phyloP scores from a whole-genome alignment of 2,888 invertebrate genomes.

The Unio pictorum region DNA sequence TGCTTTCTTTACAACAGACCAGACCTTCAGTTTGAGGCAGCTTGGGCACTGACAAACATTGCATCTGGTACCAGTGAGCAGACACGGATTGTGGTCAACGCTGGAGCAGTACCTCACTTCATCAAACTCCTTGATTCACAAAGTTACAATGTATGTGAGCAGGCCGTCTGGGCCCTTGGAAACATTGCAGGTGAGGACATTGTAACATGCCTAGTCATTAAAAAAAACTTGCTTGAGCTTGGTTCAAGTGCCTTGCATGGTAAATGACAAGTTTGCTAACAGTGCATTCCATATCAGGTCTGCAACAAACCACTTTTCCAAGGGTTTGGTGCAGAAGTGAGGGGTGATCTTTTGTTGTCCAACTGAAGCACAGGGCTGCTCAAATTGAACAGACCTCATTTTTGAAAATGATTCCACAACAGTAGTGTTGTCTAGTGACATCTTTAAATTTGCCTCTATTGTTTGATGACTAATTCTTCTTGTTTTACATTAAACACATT shows the following conservation, averaged over 20 bases:
- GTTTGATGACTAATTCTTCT: not conserved
- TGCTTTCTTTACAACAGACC: constrained; percentile 50
- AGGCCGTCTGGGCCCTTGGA: constrained; percentile 96
- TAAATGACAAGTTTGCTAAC: too few relatives aligned
- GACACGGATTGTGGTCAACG: constrained; percentile 88
- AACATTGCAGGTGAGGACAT: constrained; percentile 89
- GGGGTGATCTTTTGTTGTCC: too few relatives aligned
- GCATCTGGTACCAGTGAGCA: constrained; percentile 95
- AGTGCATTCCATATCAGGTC: too few relatives aligned
- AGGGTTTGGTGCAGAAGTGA: too few relatives aligned
- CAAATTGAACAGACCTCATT: too few relatives aligned
- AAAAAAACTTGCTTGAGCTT: too few relatives aligned
- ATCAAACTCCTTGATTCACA: constrained; percentile 80
- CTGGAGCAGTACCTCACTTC: constrained; percentile 89
- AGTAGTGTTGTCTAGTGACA: not conserved
- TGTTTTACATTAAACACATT: not conserved
- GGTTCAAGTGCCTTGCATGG: too few relatives aligned
- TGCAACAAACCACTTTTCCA: too few relatives aligned
- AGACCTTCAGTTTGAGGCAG: constrained; percentile 87
- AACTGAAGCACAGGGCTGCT: too few relatives aligned
- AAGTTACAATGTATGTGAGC: constrained; percentile 77
- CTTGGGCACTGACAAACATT: constrained; percentile 98
- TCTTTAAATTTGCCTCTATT: not conserved
- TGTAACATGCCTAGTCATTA: too few relatives aligned
- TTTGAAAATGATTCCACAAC: too few relatives aligned